Conservation (phyloP, 2,113 vertebrate species). For the Cettia cetti region DNA sequence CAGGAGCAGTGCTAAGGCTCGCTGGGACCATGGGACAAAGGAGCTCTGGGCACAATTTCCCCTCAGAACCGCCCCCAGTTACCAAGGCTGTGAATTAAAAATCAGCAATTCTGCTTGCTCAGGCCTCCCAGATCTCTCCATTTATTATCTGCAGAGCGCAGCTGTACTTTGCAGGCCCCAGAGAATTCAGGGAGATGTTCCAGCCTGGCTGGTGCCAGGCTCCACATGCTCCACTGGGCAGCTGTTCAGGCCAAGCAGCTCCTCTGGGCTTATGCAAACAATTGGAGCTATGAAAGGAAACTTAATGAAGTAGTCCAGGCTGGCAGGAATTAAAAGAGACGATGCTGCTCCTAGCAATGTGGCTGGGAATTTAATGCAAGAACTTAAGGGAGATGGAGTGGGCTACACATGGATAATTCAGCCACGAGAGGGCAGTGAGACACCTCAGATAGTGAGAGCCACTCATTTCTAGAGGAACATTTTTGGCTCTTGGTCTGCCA, state of each 20-base stretch:
- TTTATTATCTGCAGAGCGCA: not conserved
- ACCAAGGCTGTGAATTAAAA: not conserved
- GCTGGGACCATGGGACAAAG: accelerated
- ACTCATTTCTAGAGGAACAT: accelerated
- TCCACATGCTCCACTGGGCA: not conserved
- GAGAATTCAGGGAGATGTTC: not conserved
- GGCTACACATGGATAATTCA: not conserved
- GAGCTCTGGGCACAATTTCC: not conserved
- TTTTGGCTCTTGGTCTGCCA: not conserved
- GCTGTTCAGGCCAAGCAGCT: not conserved
- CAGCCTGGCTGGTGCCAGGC: not conserved
- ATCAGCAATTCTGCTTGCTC: not conserved
- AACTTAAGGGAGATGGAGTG: not conserved
- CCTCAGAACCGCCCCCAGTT: not conserved
- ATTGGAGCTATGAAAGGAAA: not conserved
- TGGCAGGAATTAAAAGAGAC: not conserved
- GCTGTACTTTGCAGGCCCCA: not conserved
- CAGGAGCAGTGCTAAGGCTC: not conserved
- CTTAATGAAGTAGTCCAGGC: not conserved
- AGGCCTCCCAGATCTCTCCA: not conserved
- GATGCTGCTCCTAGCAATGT: not conserved
- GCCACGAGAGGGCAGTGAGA: not conserved
- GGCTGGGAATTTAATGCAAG: not conserved
- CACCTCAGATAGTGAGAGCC: accelerated
- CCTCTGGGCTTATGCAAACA: not conserved